phyloP scores from a whole-genome alignment of 2,888 invertebrate species.

The Sphinx pinastri region DNA sequence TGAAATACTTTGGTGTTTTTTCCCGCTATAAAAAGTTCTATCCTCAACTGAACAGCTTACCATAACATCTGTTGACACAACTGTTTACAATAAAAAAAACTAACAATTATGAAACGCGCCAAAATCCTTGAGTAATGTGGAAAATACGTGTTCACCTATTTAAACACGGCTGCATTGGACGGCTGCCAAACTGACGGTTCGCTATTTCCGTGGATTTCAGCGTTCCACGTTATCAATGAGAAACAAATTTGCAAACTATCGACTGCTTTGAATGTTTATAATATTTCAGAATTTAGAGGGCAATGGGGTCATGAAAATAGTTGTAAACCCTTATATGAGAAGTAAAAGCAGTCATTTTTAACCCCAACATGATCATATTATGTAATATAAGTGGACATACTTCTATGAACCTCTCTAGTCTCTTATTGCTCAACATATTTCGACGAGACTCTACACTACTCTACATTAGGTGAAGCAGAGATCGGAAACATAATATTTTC shows the following conservation, averaged over 20 bases:
- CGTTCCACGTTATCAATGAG: slow-evolving; percentile 48
- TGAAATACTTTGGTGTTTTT: no score
- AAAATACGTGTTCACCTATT: slow-evolving; percentile 20
- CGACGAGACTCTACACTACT: no score
- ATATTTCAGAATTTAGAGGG: background rate
- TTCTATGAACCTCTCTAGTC: no score
- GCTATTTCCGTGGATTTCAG: slow-evolving; percentile 67
- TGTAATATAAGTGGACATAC: no score
- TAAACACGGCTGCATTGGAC: slow-evolving; percentile 46
- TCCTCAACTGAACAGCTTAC: no score
- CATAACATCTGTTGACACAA: background rate
- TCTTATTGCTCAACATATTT: no score
- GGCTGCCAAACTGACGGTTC: slow-evolving; percentile 58
- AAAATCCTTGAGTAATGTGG: slow-evolving; percentile 23
- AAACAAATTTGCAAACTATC: slow-evolving; percentile 30
- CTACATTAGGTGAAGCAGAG: no score
- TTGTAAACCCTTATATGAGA: no score
- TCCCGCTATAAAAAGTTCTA: no score
- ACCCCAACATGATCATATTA: no score
- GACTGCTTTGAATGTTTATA: background rate
- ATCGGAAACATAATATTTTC: no score
- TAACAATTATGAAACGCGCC: slow-evolving; percentile 13
- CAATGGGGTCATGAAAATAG: background rate
- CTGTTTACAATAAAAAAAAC: background rate
- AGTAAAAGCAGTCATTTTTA: no score